Evolutionary conservation across 2,888 invertebrate species (phyloP).

Genomic region (Rugalucina vietnamica): DNA sequence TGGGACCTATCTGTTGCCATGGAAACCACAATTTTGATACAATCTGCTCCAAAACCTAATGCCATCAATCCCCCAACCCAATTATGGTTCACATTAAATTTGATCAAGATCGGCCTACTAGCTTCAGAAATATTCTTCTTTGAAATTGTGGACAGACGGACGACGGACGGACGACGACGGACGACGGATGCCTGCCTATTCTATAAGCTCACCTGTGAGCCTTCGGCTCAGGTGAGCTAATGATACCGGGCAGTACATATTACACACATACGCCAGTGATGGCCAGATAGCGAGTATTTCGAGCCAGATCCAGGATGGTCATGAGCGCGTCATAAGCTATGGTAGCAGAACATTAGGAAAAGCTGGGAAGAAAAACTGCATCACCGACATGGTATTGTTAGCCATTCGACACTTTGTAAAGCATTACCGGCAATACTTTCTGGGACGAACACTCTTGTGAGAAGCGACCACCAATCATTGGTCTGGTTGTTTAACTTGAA

Average conservation of each 20-base stretch:
- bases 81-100: too few relatives aligned
- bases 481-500: not conserved
- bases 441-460: not conserved
- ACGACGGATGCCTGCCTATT: too few relatives aligned
- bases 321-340: not conserved
- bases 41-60: too few relatives aligned
- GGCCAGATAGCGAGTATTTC: not conserved
- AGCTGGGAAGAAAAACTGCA: not conserved
- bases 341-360: not conserved
- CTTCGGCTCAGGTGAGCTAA: too few relatives aligned
- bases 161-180: too few relatives aligned
- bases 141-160: too few relatives aligned
- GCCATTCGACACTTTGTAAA: slow-evolving; percentile 5
- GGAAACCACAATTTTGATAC: too few relatives aligned
- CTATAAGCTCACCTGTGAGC: too few relatives aligned
- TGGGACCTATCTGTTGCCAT: too few relatives aligned
- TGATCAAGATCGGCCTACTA: too few relatives aligned
- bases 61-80: too few relatives aligned
- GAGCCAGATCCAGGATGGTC: not conserved
- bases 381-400: not conserved
- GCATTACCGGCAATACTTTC: not conserved
- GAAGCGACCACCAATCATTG: not conserved
- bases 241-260: not conserved
- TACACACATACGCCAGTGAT: not conserved
- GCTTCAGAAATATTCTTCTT: too few relatives aligned